phyloP scores from a whole-genome alignment of 2,888 invertebrate genomes.

The Ceriagrion tenellum region DNA sequence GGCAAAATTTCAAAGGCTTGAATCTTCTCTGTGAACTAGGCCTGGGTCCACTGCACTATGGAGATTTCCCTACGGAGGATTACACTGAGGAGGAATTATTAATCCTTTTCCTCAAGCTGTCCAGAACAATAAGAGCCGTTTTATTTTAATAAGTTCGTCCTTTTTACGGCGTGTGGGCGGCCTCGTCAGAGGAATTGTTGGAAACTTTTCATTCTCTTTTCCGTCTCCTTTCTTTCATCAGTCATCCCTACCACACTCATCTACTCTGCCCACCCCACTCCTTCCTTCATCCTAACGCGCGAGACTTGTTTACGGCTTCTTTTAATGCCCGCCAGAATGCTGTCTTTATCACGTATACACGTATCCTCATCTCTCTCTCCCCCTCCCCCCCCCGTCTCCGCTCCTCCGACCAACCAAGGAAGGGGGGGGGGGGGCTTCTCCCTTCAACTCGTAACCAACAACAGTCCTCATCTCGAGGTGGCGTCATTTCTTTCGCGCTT shows the following conservation, averaged over 20 bases:
- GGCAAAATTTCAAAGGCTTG: too few relatives aligned
- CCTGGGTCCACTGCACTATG: too few relatives aligned
- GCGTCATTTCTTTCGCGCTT: not conserved
- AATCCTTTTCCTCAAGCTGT: too few relatives aligned
- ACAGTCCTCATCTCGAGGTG: not conserved
- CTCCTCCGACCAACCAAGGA: too few relatives aligned
- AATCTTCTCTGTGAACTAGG: too few relatives aligned
- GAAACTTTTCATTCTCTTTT: not conserved
- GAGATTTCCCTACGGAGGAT: too few relatives aligned
- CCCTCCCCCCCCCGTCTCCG: not conserved
- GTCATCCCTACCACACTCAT: not conserved
- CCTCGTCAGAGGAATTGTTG: not conserved
- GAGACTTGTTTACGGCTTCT: conserved; percentile 47
- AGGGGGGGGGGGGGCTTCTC: too few relatives aligned
- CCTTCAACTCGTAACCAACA: not conserved
- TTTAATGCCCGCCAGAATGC: not conserved
- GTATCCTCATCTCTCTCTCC: not conserved
- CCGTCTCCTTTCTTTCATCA: not conserved
- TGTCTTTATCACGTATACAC: not conserved
- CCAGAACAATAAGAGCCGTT: too few relatives aligned
- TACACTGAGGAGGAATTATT: too few relatives aligned
- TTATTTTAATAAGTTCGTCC: not conserved
- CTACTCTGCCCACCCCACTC: not conserved
- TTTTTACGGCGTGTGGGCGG: not conserved
- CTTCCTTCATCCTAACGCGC: not conserved